These are phyloP conservation scores for Archips xylosteana DNA, from an alignment of 2,888 invertebrate species.

Conservation along the genomic window DNA sequence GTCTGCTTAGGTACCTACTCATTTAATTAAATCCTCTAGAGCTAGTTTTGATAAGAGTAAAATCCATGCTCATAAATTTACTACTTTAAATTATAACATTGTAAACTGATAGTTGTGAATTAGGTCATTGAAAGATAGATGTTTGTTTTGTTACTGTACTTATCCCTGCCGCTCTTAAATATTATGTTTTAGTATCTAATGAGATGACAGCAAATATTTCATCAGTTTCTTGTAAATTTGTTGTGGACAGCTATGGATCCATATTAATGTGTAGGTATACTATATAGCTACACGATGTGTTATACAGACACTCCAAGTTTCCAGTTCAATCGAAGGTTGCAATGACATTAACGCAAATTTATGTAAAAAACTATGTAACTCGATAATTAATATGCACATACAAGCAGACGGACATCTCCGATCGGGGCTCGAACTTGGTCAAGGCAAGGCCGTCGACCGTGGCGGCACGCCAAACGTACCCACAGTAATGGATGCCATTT, in stretches of 20 bases:
- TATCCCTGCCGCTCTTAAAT: constrained; percentile 23
- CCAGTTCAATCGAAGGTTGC: constrained; percentile 19
- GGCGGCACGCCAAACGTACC: constrained; percentile 75
- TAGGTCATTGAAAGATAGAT: constrained; percentile 41
- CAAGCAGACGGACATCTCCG: constrained; percentile 63
- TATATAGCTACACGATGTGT: background rate
- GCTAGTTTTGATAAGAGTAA: constrained; percentile 26
- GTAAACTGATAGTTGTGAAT: constrained; percentile 38
- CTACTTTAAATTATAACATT: constrained; percentile 33
- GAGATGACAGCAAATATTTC: no score
- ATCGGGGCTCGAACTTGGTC: constrained; percentile 74
- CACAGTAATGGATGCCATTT: constrained; percentile 67
- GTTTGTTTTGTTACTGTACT: constrained; percentile 14
- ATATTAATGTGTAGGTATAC: background rate
- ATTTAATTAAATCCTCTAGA: constrained; percentile 20
- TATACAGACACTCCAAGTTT: constrained; percentile 9
- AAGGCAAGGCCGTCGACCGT: constrained; percentile 79
- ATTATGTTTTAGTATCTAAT: no score
- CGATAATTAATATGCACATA: constrained; percentile 67
- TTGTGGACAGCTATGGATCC: background rate
- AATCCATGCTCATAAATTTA: constrained; percentile 38
- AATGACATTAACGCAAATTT: constrained; percentile 54
- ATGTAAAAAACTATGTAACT: constrained; percentile 55
- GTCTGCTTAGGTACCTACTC: constrained; percentile 9
- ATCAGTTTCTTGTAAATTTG: background rate